phyloP scores from a whole-genome alignment of 2,797 vertebrate genomes.

The Silurus lanzhouensis region DNA sequence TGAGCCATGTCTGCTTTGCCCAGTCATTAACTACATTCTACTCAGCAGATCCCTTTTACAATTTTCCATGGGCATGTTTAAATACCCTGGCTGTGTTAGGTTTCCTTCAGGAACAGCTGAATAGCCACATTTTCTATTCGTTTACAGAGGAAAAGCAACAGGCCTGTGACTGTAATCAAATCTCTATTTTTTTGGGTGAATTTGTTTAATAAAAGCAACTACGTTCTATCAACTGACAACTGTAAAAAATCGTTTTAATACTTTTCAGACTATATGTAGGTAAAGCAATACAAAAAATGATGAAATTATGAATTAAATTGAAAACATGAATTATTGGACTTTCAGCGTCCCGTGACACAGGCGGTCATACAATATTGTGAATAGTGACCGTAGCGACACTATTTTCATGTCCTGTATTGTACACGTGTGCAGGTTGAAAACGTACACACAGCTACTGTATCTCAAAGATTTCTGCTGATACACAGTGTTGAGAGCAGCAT shows the following conservation, averaged over 20 bases:
- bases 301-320: not conserved
- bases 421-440: not conserved
- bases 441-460: not conserved
- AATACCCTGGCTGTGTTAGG: constrained; percentile 24
- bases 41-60: not conserved
- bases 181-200: not conserved
- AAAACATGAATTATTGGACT: too few relatives aligned
- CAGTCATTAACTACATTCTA: constrained; percentile 17
- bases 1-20: constrained; percentile 7
- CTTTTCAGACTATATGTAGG: not conserved
- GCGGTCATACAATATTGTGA: not conserved
- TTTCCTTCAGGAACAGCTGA: constrained; percentile 42
- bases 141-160: constrained; percentile 25
- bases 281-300: not conserved
- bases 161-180: not conserved
- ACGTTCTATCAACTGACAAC: not conserved
- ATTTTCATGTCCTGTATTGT: not conserved
- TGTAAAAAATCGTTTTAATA: not conserved
- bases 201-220: not conserved
- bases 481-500: not conserved
- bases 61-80: constrained; percentile 35
- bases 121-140: constrained; percentile 38
- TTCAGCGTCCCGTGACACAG: not conserved
- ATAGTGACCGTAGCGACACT: not conserved
- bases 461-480: not conserved